Conservation (phyloP, 2,113 vertebrate species). For the Psilopsiagon aurifrons region DNA sequence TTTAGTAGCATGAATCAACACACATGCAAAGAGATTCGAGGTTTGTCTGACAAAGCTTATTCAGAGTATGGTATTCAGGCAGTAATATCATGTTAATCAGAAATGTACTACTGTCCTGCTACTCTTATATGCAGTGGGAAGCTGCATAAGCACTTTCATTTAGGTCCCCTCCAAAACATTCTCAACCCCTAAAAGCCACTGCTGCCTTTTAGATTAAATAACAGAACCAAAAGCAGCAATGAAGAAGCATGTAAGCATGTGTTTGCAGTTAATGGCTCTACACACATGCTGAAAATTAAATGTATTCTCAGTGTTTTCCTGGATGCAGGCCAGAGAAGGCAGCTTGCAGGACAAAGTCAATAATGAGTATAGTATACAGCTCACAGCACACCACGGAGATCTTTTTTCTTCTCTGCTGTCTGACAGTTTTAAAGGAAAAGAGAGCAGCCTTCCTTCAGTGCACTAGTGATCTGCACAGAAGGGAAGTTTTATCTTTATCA, state of each 20-base stretch:
- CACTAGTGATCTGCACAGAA: neutral
- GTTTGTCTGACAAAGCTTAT: neutral
- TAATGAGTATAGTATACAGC: neutral
- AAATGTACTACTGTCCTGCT: neutral
- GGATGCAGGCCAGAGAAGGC: neutral
- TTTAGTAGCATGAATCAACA: neutral
- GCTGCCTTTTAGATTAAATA: neutral
- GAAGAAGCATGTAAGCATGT: neutral
- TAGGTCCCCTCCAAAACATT: neutral
- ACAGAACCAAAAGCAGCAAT: neutral
- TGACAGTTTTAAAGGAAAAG: conserved; percentile 3
- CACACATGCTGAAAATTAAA: conserved; percentile 49
- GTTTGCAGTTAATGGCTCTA: neutral
- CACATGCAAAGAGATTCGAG: neutral
- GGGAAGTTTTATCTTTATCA: neutral
- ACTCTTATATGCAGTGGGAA: neutral
- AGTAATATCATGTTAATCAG: neutral
- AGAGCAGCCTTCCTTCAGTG: neutral
- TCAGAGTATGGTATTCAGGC: neutral
- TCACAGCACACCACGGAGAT: neutral
- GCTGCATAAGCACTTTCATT: neutral
- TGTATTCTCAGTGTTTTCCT: conserved; percentile 31
- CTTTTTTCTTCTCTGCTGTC: neutral
- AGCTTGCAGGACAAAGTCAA: neutral
- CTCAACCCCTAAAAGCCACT: neutral